Evolutionary conservation across 2,888 invertebrate species (phyloP), one percentile per base, ranked within the genome.

Genomic region (Aradus depressus): DNA sequence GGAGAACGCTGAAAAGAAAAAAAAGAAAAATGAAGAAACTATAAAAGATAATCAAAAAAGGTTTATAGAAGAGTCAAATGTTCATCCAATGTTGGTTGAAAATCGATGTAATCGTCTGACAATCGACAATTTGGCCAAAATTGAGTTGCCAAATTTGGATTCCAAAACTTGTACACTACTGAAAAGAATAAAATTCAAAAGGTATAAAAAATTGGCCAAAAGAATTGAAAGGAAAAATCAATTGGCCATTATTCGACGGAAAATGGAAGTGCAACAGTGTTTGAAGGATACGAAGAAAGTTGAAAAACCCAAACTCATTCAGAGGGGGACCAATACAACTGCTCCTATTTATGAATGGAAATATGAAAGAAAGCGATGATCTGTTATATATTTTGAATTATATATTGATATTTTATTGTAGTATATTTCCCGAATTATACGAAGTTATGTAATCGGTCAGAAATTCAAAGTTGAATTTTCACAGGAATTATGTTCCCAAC

Each of bases 271-370:
- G 1, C 79, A 81, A 58, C 74, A 75, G 38, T 73, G 77, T 44
- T 65, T 89, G 0, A 78, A 81, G 58, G 77, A 78, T 58, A 79
- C 37, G 10, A 47, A 76, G 44, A 78, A 76, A 39, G 62, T 59
- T 19, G 63, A 72, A 0, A 81, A 80, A 60, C 84, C 86, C 0
- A 81, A 77, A 62, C 71, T 72, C 58, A 62, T 88, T 1, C 72
- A 72, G 49, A 65, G 67, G 4, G 88, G 77, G 2, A 79, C 81
- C 0, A 80, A 79, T 59, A 68, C 75, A 12, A 66, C 76, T 0
- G 79, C 89, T 0, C 83, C 90, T 0, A 73, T 89, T 3, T 90
- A 84, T 65, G 71, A 78, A 61, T 91, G 90, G 75, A 80, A 79
- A 59, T 87, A 81, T 64, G 80, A 86, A 65, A 75, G 91, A 59